These are phyloP conservation scores for Myzus persicae DNA, from an alignment of 1,140 invertebrate genomes.

Conservation along the genomic window DNA sequence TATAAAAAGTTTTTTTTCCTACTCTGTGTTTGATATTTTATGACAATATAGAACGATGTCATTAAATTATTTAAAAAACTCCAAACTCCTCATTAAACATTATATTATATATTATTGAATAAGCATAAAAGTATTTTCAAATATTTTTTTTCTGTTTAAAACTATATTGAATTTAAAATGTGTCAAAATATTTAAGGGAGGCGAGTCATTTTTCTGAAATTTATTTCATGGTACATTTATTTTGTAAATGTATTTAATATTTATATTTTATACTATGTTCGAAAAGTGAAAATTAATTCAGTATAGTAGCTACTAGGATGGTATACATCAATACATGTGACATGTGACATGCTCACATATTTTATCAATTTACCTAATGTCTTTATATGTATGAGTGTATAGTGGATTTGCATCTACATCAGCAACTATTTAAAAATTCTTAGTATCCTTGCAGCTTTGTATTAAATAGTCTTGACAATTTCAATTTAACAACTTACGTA, in stretches of 20 bases:
- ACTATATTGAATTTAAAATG: neutral
- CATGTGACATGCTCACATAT: neutral
- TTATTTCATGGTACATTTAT: neutral
- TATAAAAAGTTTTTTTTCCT: neutral
- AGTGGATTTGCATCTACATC: neutral
- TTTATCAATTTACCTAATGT: neutral
- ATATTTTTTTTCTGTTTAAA: neutral
- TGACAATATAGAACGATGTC: neutral
- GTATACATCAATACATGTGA: neutral
- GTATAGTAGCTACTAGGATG: neutral
- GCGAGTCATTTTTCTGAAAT: neutral
- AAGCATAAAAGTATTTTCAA: neutral
- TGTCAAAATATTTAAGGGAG: neutral
- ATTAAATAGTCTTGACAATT: neutral
- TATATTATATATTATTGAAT: neutral
- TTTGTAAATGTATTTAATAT: neutral
- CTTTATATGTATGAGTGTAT: neutral
- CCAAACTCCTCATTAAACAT: neutral
- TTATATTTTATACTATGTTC: neutral
- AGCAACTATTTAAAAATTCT: neutral
- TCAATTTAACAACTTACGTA: neutral
- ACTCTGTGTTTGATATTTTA: neutral
- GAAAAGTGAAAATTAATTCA: neutral
- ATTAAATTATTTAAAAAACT: neutral
- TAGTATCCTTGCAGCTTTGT: neutral